Percentiles rank a stretch among this genome's conserved stretches.
phyloP scores from a whole-genome alignment of 2,888 invertebrate species.

The Rhopalosiphum nymphaeae region DNA sequence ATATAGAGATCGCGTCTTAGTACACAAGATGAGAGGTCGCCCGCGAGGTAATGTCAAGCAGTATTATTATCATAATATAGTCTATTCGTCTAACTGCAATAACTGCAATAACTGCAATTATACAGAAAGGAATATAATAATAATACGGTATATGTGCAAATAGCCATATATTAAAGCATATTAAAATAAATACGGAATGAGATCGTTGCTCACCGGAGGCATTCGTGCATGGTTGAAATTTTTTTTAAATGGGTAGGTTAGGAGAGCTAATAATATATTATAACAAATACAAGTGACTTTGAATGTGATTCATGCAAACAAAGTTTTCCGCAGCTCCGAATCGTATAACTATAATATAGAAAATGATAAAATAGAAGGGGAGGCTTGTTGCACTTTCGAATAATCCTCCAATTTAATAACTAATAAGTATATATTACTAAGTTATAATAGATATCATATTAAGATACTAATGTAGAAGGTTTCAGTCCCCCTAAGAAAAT shows the following conservation, averaged over 20 bases:
- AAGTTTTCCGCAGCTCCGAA: neutral
- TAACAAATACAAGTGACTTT: neutral
- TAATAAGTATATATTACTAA: neutral
- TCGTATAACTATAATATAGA: neutral
- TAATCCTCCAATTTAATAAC: neutral
- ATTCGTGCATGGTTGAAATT: neutral
- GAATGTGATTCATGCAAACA: neutral
- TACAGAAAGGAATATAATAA: neutral
- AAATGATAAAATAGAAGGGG: neutral
- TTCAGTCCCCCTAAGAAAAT: neutral
- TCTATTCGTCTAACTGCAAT: neutral
- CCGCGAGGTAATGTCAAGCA: neutral
- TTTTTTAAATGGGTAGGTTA: neutral
- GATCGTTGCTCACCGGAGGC: neutral
- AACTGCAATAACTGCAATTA: neutral
- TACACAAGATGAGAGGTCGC: neutral
- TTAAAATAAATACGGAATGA: neutral
- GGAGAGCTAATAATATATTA: neutral
- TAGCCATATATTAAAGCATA: neutral
- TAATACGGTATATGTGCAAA: neutral
- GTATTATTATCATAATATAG: neutral
- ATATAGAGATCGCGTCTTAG: neutral
- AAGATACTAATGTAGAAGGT: neutral
- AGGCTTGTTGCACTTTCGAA: too few relatives aligned
- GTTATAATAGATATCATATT: neutral